A percentile compares a stretch with the other conserved stretches of the same genome.
Evolutionary conservation across 2,113 vertebrate species (phyloP).

Genomic region (Vimba vimba): DNA sequence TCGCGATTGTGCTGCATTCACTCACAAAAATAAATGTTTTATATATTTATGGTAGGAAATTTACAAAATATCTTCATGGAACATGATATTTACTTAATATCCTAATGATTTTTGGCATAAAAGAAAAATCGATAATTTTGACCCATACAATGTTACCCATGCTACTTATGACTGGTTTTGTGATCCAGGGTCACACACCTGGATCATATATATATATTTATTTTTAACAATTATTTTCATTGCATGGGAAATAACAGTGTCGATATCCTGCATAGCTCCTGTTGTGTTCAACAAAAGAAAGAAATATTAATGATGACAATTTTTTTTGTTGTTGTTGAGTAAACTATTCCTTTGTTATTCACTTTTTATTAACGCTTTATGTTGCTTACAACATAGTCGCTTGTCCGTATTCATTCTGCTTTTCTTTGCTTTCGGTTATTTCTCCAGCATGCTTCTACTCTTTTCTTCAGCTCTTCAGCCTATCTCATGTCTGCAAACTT

Average conservation of each 20-base stretch:
- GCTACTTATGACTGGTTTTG: too few relatives aligned
- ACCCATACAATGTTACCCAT: too few relatives aligned
- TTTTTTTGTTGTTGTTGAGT: neutral
- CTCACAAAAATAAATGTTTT: too few relatives aligned
- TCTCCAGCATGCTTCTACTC: conserved; percentile 40
- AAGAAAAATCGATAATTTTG: too few relatives aligned
- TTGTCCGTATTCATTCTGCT: neutral
- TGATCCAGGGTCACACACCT: too few relatives aligned
- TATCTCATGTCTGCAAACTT: conserved; percentile 54
- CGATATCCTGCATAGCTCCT: neutral
- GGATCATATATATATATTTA: too few relatives aligned
- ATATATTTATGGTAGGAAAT: too few relatives aligned
- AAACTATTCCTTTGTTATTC: neutral
- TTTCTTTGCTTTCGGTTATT: neutral
- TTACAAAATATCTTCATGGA: too few relatives aligned
- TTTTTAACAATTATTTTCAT: neutral
- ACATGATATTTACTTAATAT: too few relatives aligned
- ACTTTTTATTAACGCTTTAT: neutral
- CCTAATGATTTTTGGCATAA: too few relatives aligned
- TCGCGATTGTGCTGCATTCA: too few relatives aligned
- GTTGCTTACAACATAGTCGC: neutral
- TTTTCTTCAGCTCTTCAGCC: conserved; percentile 56
- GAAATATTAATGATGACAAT: neutral
- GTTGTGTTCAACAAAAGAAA: neutral
- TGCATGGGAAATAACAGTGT: neutral